Conservation (phyloP, 2,113 vertebrate genomes). For the Benitochromis conjunctus region DNA sequence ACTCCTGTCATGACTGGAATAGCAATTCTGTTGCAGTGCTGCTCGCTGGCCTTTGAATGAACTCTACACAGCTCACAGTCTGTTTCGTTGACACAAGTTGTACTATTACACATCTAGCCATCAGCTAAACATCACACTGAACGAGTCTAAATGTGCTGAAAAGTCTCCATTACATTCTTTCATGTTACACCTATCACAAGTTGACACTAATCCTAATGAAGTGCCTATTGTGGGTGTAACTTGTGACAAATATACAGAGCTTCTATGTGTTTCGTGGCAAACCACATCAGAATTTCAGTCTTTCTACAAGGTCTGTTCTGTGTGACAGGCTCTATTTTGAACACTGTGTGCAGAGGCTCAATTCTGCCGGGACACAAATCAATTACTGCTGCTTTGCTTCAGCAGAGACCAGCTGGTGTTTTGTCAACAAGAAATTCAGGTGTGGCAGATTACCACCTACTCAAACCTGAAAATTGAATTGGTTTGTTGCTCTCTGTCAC, state of each 20-base stretch:
- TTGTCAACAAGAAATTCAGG: constrained; percentile 11
- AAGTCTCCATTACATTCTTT: neutral
- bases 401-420: neutral
- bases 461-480: neutral
- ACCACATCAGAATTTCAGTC: neutral
- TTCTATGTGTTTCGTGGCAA: neutral
- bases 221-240: constrained; percentile 7
- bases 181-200: neutral
- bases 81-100: neutral
- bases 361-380: constrained; percentile 22
- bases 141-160: neutral
- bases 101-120: constrained; percentile 2
- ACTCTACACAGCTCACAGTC: neutral
- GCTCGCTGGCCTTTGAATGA: constrained; percentile 31
- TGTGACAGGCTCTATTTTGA: constrained; percentile 4
- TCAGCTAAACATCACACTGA: constrained; percentile 17
- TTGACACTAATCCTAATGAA: constrained; percentile 18
- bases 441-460: neutral
- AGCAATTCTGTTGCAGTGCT: neutral
- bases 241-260: neutral
- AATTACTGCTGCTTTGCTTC: constrained; percentile 31
- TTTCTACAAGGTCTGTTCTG: neutral
- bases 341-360: neutral
- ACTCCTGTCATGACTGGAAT: constrained; percentile 13
- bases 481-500: constrained; percentile 1